phyloP scores from a whole-genome alignment of 1,140 invertebrate species.

The Scaptomyza hsui region DNA sequence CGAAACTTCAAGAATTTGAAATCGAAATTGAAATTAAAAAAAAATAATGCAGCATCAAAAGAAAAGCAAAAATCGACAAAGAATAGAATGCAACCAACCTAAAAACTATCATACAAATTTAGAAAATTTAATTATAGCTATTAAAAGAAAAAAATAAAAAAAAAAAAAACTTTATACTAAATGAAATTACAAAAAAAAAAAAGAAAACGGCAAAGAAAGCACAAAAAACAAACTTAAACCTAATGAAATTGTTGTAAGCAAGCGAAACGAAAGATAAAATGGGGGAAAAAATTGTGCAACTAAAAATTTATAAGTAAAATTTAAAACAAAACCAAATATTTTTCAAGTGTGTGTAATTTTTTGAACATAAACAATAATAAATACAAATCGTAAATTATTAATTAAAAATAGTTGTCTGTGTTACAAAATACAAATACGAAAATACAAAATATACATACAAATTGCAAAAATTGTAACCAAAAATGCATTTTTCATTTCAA shows the following conservation, averaged over 20 bases:
- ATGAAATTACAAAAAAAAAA: constrained; percentile 43
- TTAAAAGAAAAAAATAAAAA: constrained; percentile 38
- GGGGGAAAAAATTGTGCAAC: constrained; percentile 30
- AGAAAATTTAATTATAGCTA: constrained; percentile 76
- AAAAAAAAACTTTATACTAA: constrained; percentile 59
- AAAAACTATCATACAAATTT: constrained; percentile 72
- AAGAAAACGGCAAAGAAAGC: constrained; percentile 30
- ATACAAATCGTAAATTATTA: constrained; percentile 67
- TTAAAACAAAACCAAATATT: constrained; percentile 58
- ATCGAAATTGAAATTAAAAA: constrained; percentile 17
- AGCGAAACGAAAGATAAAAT: constrained; percentile 32
- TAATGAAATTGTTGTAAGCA: constrained; percentile 57
- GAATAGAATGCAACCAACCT: constrained; percentile 54
- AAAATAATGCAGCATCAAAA: no score
- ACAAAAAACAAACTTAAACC: constrained; percentile 28
- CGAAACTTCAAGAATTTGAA: constrained; percentile 27
- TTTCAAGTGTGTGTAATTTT: constrained; percentile 83
- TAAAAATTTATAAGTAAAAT: constrained; percentile 30
- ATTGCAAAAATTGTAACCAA: constrained; percentile 66
- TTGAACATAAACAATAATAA: constrained; percentile 78
- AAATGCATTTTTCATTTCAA: constrained; percentile 30
- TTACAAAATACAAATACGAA: constrained; percentile 64
- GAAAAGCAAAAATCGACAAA: constrained; percentile 24
- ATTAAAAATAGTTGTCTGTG: constrained; percentile 81
- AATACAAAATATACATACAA: constrained; percentile 66